A percentile compares a stretch with the other conserved stretches of the same genome.
phyloP scores from a whole-genome alignment of 2,888 invertebrate genomes.

The Theodoxus fluviatilis region DNA sequence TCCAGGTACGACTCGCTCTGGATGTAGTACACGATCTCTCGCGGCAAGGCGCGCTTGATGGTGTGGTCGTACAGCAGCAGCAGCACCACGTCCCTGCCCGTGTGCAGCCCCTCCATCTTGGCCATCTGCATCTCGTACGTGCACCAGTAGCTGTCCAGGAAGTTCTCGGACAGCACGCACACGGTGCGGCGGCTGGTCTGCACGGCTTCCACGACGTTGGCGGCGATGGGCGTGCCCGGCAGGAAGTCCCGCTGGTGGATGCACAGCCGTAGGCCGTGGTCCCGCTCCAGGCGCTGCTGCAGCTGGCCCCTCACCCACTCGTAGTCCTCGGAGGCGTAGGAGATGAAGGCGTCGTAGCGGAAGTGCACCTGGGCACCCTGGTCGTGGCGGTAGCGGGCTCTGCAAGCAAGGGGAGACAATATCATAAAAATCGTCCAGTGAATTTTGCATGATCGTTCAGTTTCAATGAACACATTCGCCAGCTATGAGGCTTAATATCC shows the following conservation, averaged over 20 bases:
- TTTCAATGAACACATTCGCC: too few relatives aligned
- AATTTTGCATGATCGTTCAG: too few relatives aligned
- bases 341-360: conserved; percentile 20
- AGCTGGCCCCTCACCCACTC: conserved; percentile 1
- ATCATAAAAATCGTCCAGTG: too few relatives aligned
- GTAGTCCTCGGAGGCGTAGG: conserved; percentile 14
- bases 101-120: conserved; percentile 22
- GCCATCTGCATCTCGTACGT: conserved; percentile 37
- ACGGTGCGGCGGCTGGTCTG: conserved; percentile 33
- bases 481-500: too few relatives aligned
- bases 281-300: not conserved
- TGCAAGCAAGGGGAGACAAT: too few relatives aligned
- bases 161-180: conserved; percentile 29
- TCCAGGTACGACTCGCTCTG: conserved; percentile 25
- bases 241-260: conserved; percentile 35
- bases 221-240: conserved; percentile 30
- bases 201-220: conserved; percentile 31
- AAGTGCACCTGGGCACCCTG: not conserved
- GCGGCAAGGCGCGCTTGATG: conserved; percentile 6
- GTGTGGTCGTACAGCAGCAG: conserved; percentile 26
- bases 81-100: conserved; percentile 27
- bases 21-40: conserved; percentile 18
- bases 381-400: not conserved
- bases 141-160: conserved; percentile 32
- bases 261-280: conserved; percentile 1